Conservation (phyloP, 2,113 vertebrate genomes). For the Callorhinus ursinus region DNA sequence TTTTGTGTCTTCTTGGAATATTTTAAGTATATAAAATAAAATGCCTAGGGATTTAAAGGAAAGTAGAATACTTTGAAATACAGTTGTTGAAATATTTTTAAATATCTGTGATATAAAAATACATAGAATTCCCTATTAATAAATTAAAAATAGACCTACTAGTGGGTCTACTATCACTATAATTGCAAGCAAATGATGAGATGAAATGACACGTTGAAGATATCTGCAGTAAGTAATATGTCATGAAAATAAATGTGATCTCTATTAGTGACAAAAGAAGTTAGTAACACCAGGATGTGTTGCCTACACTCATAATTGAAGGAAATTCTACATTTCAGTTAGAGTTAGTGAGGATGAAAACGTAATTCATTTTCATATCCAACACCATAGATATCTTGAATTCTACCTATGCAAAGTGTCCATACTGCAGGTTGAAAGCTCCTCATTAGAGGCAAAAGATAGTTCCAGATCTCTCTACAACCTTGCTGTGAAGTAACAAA, state of each 20-base stretch:
- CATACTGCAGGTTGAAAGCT: not conserved
- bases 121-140: not conserved
- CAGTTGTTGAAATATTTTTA: not conserved
- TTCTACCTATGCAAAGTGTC: not conserved
- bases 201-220: not conserved
- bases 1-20: not conserved
- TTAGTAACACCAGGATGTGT: not conserved
- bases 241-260: not conserved
- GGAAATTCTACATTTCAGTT: not conserved
- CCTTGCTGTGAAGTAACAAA: not conserved
- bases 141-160: not conserved
- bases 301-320: not conserved
- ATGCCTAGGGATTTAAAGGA: not conserved
- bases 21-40: slow-evolving; percentile 1
- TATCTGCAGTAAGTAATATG: not conserved
- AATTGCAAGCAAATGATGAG: not conserved
- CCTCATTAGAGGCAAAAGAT: not conserved
- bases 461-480: not conserved
- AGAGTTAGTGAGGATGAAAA: not conserved
- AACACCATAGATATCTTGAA: not conserved
- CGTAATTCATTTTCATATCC: not conserved
- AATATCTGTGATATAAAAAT: slow-evolving; percentile 40
- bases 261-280: not conserved
- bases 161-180: not conserved
- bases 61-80: not conserved